These are phyloP conservation scores for Agelas oroides DNA, from an alignment of 37 sponge, comb jelly and placozoan genomes.

Conservation along the genomic window DNA sequence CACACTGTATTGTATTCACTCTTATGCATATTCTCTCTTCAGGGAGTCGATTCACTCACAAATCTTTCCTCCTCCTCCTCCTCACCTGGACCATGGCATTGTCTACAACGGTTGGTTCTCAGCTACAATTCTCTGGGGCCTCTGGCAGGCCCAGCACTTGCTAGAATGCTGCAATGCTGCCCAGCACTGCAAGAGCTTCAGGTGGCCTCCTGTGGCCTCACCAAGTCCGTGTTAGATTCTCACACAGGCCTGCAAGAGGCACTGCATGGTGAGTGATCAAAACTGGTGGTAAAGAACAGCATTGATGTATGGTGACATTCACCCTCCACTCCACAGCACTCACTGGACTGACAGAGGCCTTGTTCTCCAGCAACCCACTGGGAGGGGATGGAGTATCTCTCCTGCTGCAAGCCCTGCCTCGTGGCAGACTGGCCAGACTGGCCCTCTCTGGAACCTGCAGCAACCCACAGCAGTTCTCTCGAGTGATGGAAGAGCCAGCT, in stretches of 20 bases:
- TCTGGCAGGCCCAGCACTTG: slow-evolving; percentile 7
- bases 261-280: slow-evolving; percentile 28
- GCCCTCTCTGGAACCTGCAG: slow-evolving; percentile 7
- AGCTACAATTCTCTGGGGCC: slow-evolving; percentile 62
- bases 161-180: slow-evolving; percentile 21
- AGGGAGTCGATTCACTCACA: slow-evolving; percentile 27
- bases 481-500: neutral
- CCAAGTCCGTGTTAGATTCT: neutral
- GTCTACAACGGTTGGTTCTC: slow-evolving; percentile 38
- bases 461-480: neutral
- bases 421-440: neutral
- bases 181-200: slow-evolving; percentile 27
- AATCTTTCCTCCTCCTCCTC: neutral
- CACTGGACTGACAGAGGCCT: neutral
- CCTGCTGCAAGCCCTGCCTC: slow-evolving; percentile 14
- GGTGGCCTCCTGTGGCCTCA: slow-evolving; percentile 54
- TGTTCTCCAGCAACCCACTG: neutral
- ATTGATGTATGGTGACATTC: no score
- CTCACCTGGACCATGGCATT: neutral
- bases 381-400: neutral
- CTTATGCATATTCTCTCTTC: no score
- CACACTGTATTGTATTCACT: neutral
- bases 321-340: no score
- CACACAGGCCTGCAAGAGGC: slow-evolving; percentile 40
- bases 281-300: no score